These are phyloP conservation scores for Popillia japonica DNA, from an alignment of 1,140 invertebrate species.

Conservation along the genomic window DNA sequence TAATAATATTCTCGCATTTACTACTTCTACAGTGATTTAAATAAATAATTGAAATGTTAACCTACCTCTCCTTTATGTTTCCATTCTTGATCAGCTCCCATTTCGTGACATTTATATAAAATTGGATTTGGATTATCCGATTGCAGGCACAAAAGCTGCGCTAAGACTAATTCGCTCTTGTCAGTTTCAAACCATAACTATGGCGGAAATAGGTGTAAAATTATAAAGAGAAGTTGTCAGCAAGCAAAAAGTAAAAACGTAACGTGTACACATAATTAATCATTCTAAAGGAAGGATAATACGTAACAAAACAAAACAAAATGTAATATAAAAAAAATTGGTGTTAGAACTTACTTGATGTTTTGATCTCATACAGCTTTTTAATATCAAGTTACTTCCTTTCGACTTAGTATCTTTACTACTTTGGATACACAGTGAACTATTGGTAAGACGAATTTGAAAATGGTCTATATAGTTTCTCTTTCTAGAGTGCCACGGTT, in stretches of 20 bases:
- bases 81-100: constrained; percentile 91
- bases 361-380: constrained; percentile 72
- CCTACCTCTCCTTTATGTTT: constrained; percentile 73
- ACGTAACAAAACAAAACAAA: too few relatives aligned
- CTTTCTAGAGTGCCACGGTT: constrained; percentile 82
- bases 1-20: too few relatives aligned
- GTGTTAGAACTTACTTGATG: constrained; percentile 77
- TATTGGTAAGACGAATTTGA: constrained; percentile 76
- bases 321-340: too few relatives aligned
- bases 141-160: constrained; percentile 86
- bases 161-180: constrained; percentile 84
- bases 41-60: neutral
- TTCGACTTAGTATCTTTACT: constrained; percentile 82
- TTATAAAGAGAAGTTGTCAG: too few relatives aligned
- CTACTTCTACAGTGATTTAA: too few relatives aligned
- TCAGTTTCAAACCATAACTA: constrained; percentile 89
- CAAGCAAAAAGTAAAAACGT: too few relatives aligned
- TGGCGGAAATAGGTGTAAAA: too few relatives aligned
- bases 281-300: too few relatives aligned
- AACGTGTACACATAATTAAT: too few relatives aligned
- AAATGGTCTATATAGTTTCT: constrained; percentile 78
- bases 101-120: constrained; percentile 91
- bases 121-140: constrained; percentile 70
- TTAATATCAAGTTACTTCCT: constrained; percentile 75
- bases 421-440: constrained; percentile 78